Conservation (phyloP, 2,113 vertebrate species). For the Butorides virescens region DNA sequence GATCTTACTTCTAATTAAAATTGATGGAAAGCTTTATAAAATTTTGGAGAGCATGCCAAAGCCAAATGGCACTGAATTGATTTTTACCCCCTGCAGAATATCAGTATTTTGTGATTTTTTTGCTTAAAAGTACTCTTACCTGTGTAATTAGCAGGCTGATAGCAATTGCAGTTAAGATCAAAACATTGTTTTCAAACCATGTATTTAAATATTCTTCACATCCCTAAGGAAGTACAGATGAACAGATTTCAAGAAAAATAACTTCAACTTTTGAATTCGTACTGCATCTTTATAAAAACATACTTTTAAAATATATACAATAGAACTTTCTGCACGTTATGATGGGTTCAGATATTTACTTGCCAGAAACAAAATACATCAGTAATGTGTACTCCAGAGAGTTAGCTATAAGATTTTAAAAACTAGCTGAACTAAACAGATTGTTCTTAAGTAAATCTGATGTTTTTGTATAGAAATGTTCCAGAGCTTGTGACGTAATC, state of each 20-base stretch:
- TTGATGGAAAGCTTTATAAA: not conserved
- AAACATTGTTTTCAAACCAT: slow-evolving; percentile 27
- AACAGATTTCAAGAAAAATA: not conserved
- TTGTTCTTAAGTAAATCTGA: not conserved
- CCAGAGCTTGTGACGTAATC: not conserved
- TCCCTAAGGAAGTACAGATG: slow-evolving; percentile 21
- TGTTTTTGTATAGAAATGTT: not conserved
- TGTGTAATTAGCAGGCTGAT: slow-evolving; percentile 31
- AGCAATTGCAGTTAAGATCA: slow-evolving; percentile 32
- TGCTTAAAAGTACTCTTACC: slow-evolving; percentile 4
- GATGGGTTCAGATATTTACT: not conserved
- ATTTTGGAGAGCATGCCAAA: not conserved
- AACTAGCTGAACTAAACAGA: not conserved
- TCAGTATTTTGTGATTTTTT: not conserved
- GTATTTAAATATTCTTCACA: slow-evolving; percentile 45
- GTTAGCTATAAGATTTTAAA: not conserved
- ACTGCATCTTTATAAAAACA: not conserved
- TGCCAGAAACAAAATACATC: not conserved
- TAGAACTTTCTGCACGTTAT: not conserved
- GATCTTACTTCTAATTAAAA: not conserved
- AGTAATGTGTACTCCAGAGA: not conserved
- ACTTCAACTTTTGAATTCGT: not conserved
- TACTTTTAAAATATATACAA: not conserved
- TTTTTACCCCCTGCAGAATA: not conserved
- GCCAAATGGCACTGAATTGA: not conserved